Conservation (phyloP, 1,140 invertebrate genomes). For the Alviniconcha marisindica region DNA sequence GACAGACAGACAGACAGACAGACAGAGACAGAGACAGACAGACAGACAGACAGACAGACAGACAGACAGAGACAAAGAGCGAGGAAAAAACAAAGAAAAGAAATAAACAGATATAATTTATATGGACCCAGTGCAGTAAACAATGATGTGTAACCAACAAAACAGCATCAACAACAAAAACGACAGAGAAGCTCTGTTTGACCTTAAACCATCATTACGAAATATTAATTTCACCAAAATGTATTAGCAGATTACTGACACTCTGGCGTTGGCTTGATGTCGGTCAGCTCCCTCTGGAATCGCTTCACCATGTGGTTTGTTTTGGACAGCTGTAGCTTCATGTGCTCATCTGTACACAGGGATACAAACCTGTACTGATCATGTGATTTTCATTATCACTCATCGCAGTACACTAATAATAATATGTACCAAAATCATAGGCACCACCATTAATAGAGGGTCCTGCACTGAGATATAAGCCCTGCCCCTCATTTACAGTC, state of each 20-base stretch:
- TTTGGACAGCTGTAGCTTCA: conserved; percentile 68
- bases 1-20: too few species aligned
- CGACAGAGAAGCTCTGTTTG: not conserved
- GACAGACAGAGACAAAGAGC: not conserved
- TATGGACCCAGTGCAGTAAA: not conserved
- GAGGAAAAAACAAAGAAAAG: not conserved
- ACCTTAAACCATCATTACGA: not conserved
- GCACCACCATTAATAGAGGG: too few species aligned
- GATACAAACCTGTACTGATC: too few species aligned
- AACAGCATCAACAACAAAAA: not conserved
- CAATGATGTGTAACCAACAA: not conserved
- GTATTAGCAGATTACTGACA: conserved; percentile 57
- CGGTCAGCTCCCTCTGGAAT: conserved; percentile 70
- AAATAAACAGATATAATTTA: not conserved
- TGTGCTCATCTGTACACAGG: conserved; percentile 57
- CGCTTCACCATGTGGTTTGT: conserved; percentile 70
- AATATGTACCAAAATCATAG: too few species aligned
- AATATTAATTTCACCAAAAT: not conserved
- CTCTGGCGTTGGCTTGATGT: conserved; percentile 73
- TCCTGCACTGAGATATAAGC: too few species aligned
- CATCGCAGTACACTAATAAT: not conserved
- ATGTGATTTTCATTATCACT: too few species aligned
- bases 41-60: too few species aligned
- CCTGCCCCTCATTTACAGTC: too few species aligned
- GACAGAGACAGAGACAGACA: too few species aligned